Conservation (phyloP, 2,113 vertebrate genomes). For the Rhombomys opimus region DNA sequence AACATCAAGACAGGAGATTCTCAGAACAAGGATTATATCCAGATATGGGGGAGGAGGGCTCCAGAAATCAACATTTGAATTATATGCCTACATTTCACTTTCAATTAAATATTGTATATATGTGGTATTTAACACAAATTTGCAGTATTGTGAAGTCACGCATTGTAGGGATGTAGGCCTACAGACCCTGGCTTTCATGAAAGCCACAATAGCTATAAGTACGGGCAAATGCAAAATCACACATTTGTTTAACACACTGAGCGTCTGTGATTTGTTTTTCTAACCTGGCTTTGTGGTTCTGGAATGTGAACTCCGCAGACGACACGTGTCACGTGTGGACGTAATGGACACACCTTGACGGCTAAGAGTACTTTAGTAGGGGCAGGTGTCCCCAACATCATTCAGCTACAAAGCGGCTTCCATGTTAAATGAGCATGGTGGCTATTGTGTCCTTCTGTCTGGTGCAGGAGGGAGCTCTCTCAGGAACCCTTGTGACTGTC, state of each 20-base stretch:
- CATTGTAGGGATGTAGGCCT: not conserved
- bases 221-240: not conserved
- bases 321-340: not conserved
- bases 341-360: not conserved
- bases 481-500: not conserved
- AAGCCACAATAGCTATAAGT: not conserved
- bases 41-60: no score
- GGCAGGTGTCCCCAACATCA: not conserved
- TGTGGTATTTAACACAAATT: constrained; percentile 6
- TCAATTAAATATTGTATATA: not conserved
- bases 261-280: not conserved
- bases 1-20: no score
- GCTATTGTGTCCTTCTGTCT: not conserved
- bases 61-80: no score
- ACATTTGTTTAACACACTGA: not conserved
- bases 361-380: not conserved
- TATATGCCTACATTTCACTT: no score
- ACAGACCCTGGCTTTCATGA: no score
- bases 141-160: not conserved
- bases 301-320: not conserved
- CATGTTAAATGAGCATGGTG: not conserved
- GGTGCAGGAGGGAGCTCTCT: not conserved
- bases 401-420: not conserved
- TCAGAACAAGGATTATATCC: no score
- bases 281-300: not conserved